A percentile compares a stretch with the other conserved stretches of the same genome.
phyloP scores from a whole-genome alignment of 2,113 vertebrate species.

The Mionectes macconnelli region DNA sequence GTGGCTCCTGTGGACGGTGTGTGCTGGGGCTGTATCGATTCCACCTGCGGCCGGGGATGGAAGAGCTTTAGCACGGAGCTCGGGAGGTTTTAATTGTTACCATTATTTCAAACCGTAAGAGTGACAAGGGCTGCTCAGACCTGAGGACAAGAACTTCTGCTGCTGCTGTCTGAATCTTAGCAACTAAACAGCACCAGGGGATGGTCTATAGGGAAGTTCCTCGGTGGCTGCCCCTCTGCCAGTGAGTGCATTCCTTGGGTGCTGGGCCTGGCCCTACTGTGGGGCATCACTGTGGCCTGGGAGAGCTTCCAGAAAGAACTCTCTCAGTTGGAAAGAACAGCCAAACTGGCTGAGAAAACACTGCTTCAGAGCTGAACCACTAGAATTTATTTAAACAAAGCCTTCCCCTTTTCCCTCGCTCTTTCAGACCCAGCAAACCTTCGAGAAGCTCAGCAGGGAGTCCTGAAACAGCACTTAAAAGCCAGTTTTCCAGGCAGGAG shows the following conservation, averaged over 20 bases:
- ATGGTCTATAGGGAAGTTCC: not conserved
- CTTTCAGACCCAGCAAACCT: not conserved
- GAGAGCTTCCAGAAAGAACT: not conserved
- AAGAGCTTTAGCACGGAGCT: not conserved
- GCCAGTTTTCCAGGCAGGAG: not conserved
- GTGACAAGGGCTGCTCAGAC: not conserved
- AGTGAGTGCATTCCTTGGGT: not conserved
- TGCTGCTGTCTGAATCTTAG: not conserved
- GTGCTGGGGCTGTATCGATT: not conserved
- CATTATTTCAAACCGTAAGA: not conserved
- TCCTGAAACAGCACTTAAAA: not conserved
- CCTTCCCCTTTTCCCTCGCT: not conserved
- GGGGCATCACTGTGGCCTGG: rapidly evolving
- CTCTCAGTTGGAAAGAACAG: not conserved
- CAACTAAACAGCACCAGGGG: not conserved
- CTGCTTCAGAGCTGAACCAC: not conserved
- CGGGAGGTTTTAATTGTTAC: not conserved
- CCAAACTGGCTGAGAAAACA: not conserved
- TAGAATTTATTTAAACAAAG: not conserved
- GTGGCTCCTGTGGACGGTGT: not conserved
- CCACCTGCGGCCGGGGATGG: not conserved
- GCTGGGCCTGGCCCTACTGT: rapidly evolving
- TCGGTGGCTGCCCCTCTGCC: rapidly evolving
- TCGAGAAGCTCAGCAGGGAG: not conserved
- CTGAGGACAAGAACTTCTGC: not conserved